These are phyloP conservation scores for Caenorhabditis briggsae DNA, from an alignment of 1,140 invertebrate genomes.

Conservation along the genomic window DNA sequence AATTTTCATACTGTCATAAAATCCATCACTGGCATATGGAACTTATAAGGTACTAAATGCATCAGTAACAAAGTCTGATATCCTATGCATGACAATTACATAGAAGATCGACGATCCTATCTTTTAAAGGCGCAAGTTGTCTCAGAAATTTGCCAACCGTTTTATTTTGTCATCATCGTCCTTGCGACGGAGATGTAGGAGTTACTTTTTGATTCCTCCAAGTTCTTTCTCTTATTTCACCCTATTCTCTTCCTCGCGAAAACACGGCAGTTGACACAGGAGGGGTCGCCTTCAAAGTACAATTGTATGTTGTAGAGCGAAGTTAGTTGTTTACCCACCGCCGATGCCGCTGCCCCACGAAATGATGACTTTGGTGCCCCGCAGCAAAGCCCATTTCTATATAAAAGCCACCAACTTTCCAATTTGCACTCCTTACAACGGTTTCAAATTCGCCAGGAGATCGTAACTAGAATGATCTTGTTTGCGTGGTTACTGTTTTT, in stretches of 20 bases:
- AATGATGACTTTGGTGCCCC: conserved; percentile 46
- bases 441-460: too few relatives aligned
- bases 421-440: not conserved
- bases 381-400: not conserved
- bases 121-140: not conserved
- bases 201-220: conserved; percentile 42
- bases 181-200: not conserved
- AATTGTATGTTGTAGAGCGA: conserved; percentile 18
- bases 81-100: not conserved
- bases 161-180: conserved; percentile 1
- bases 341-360: not conserved
- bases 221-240: not conserved
- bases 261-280: conserved; percentile 19
- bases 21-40: too few relatives aligned
- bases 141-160: not conserved
- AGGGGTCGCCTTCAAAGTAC: conserved; percentile 8
- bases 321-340: not conserved
- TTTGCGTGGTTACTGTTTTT: too few relatives aligned
- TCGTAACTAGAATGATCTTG: too few relatives aligned
- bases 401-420: not conserved
- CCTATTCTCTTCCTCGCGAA: not conserved
- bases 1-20: too few relatives aligned
- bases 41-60: too few relatives aligned
- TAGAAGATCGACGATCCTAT: too few relatives aligned
- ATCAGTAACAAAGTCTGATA: too few relatives aligned